Base-by-base conservation (phyloP, 2,113 vertebrate species). In the Lophius piscatorius region DNA sequence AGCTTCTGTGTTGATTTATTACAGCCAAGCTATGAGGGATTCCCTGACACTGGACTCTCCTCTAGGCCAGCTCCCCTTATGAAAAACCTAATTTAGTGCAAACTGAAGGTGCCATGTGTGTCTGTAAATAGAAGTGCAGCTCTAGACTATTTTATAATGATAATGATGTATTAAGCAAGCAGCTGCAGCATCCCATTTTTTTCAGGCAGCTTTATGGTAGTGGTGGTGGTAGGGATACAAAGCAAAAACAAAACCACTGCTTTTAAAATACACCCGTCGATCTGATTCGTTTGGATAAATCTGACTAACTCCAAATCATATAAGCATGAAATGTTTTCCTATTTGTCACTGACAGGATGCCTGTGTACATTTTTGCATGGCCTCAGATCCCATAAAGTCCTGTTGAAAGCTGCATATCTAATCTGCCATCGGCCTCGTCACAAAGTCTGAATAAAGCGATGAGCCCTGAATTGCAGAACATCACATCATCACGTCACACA, bases 1-100 rank as follows among this genome's bases (percentile, higher is more conserved):
- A 72, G 80, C 76, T 78, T 78, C 73, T 78, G 45, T 35, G 47
- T 65, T 88, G 83, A 89, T 87, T 84, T 85, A 87, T 85, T 78
- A 73, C 79, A 67, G 65, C 17, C 5, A 50, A 60, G 74, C 69
- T 82, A 67, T 17, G 56, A 58, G 83, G 85, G 87, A 87, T 88
- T 89, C 85, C 82, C 87, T 76, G 73, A 65, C 11, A 17, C 58
- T 21, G 70, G 77, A 60, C 73, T 55, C 29, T 78, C 76, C 83
- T 81, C 57, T 63, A 57, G 72, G 54, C 72, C 76, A 48, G 26
- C 52, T 21, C 69, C 35, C 57, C 50, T 63, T 54, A 54, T 46
- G 62, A 34, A 64, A 65, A 60, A 59, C 38, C 68, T 63, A 44
- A 56, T 69, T 65, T 64, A 57, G 36, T 21, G 35, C 44, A 51